These are phyloP conservation scores for Eupsilia transversa DNA, from an alignment of 2,888 invertebrate genomes.

Conservation along the genomic window DNA sequence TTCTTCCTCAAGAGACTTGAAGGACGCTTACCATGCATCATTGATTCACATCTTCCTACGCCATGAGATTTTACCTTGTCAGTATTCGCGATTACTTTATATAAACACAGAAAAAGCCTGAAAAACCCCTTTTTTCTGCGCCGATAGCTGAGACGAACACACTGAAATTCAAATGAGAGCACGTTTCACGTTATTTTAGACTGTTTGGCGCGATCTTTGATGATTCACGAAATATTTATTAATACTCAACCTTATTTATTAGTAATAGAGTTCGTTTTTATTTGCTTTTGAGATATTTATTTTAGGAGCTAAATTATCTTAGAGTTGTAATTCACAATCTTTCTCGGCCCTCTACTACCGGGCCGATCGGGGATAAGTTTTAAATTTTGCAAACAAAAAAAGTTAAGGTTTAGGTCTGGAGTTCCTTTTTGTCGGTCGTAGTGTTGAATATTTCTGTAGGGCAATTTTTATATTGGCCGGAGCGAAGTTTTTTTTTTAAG, in stretches of 20 bases:
- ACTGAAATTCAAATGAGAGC: constrained; percentile 71
- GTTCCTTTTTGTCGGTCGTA: constrained; percentile 39
- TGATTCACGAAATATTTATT: constrained; percentile 9
- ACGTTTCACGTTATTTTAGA: constrained; percentile 70
- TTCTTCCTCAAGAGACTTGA: background rate
- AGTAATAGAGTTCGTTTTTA: constrained; percentile 43
- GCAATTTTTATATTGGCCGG: constrained; percentile 28
- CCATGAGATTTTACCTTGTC: constrained; percentile 28
- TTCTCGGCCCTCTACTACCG: constrained; percentile 59
- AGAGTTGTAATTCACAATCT: constrained; percentile 72
- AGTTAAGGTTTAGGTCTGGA: constrained; percentile 45
- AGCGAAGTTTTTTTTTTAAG: background rate
- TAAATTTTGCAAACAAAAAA: constrained; percentile 68
- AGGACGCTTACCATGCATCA: constrained; percentile 26
- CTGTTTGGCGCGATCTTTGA: constrained; percentile 60
- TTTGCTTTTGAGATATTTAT: constrained; percentile 48
- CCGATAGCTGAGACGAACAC: constrained; percentile 66
- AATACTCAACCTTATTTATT: constrained; percentile 39
- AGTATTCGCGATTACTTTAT: constrained; percentile 33
- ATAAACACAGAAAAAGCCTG: constrained; percentile 42
- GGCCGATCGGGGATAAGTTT: constrained; percentile 68
- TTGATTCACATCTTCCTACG: constrained; percentile 24
- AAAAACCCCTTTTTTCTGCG: constrained; percentile 51
- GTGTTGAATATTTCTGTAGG: constrained; percentile 45
- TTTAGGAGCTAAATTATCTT: constrained; percentile 70